phyloP scores from a whole-genome alignment of 2,888 invertebrate species.

The Stenchaetothrips biformis region DNA sequence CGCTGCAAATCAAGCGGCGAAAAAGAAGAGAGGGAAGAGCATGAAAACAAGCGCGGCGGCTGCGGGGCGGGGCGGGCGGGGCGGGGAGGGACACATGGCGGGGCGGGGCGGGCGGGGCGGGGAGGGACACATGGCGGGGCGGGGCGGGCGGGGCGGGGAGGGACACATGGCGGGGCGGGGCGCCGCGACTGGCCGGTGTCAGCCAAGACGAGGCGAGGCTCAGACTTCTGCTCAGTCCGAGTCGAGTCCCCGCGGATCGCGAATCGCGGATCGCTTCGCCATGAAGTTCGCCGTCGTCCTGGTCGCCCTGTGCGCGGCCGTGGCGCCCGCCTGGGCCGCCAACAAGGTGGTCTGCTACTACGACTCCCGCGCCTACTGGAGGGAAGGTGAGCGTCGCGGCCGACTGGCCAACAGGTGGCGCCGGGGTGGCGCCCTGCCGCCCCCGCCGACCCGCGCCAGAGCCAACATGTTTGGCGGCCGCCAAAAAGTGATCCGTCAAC shows the following conservation, averaged over 20 bases:
- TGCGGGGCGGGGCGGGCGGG: neutral
- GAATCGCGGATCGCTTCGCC: neutral
- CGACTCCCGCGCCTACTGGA: conserved; percentile 20
- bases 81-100: neutral
- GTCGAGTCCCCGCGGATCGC: neutral
- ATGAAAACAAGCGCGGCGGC: neutral
- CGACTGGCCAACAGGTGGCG: neutral
- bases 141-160: neutral
- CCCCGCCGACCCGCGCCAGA: neutral
- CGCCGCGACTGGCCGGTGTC: neutral
- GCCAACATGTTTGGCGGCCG: no score
- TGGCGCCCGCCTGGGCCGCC: conserved; percentile 17
- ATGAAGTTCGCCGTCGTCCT: conserved; percentile 16
- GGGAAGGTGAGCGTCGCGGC: neutral
- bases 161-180: neutral
- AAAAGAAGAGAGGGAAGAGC: neutral
- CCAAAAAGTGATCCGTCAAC: no score
- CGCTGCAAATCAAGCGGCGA: no score
- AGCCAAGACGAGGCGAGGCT: neutral
- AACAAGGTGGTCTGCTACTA: conserved; percentile 22
- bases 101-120: neutral
- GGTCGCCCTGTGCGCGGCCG: conserved; percentile 17
- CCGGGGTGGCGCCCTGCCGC: neutral
- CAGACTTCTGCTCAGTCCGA: neutral
- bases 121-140: conserved; percentile 2